Percentiles rank a stretch among this genome's conserved stretches.
phyloP scores from a whole-genome alignment of 2,888 invertebrate genomes.

The Agrotis ipsilon region DNA sequence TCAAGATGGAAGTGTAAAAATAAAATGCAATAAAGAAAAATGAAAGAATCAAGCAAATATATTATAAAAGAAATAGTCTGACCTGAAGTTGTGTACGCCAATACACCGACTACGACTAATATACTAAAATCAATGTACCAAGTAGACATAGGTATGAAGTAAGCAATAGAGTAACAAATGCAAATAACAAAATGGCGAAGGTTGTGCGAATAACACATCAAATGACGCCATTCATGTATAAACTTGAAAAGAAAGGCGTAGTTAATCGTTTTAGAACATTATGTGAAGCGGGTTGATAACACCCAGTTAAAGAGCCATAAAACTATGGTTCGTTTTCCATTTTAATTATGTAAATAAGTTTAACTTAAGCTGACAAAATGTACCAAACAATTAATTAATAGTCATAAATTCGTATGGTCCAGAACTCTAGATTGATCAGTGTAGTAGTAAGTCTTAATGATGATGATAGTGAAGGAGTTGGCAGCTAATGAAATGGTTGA shows the following conservation, averaged over 20 bases:
- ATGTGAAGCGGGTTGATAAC: conserved; percentile 6
- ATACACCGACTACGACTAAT: conserved; percentile 25
- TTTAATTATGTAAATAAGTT: not conserved
- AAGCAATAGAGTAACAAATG: conserved; percentile 19
- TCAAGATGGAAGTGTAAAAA: not conserved
- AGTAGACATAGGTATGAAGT: conserved; percentile 42
- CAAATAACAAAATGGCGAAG: conserved; percentile 1
- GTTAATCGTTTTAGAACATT: conserved; percentile 13
- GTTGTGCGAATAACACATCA: conserved; percentile 3
- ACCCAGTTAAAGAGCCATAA: not conserved
- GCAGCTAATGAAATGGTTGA: not conserved
- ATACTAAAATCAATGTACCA: conserved; percentile 44
- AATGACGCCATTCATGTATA: conserved; percentile 20
- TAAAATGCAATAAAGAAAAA: not conserved
- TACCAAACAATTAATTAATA: too few relatives aligned
- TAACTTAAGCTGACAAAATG: not conserved
- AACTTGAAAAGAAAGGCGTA: conserved; percentile 37
- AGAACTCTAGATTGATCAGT: too few relatives aligned
- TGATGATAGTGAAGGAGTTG: not conserved
- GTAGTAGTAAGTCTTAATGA: not conserved
- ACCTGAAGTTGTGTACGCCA: conserved; percentile 52
- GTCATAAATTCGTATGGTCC: too few relatives aligned
- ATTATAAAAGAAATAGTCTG: conserved; percentile 24
- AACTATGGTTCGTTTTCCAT: not conserved
- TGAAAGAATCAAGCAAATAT: conserved; percentile 3